Evolutionary conservation across 2,888 invertebrate genomes (phyloP).

Genomic region (Ectemnius cavifrons): DNA sequence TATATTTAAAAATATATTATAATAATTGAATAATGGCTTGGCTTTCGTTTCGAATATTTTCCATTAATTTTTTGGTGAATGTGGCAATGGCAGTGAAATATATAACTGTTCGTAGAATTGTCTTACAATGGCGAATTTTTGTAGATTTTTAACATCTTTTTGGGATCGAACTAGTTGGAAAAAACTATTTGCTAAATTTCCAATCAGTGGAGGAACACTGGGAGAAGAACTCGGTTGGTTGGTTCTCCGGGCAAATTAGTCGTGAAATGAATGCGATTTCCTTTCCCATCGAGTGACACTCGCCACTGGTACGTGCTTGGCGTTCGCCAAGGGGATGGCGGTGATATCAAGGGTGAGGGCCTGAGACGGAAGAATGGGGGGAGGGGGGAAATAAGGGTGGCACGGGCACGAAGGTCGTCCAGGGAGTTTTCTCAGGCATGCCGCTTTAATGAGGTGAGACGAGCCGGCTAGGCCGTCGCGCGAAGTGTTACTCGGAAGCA

Average conservation of each 20-base stretch:
- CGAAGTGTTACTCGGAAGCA: slow-evolving; percentile 71
- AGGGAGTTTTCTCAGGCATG: slow-evolving; percentile 35
- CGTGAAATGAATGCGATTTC: slow-evolving; percentile 64
- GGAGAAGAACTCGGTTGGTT: slow-evolving; percentile 39
- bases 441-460: slow-evolving; percentile 56
- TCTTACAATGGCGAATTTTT: too few species aligned
- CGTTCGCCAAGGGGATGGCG: slow-evolving; percentile 13
- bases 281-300: slow-evolving; percentile 43
- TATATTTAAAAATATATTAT: too few species aligned
- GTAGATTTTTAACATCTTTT: too few species aligned
- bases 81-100: too few species aligned
- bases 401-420: slow-evolving; percentile 24
- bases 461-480: slow-evolving; percentile 37
- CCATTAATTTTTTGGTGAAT: too few species aligned
- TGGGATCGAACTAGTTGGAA: too few species aligned
- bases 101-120: too few species aligned
- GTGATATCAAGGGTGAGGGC: not conserved
- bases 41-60: too few species aligned
- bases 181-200: too few species aligned
- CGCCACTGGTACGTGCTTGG: slow-evolving; percentile 42
- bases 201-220: not conserved
- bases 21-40: too few species aligned
- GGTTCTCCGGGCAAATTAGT: slow-evolving; percentile 62
- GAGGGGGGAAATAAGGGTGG: not conserved
- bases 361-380: not conserved